Evolutionary conservation across 2,797 vertebrate species (phyloP).

Genomic region (Gymnodraco acuticeps): DNA sequence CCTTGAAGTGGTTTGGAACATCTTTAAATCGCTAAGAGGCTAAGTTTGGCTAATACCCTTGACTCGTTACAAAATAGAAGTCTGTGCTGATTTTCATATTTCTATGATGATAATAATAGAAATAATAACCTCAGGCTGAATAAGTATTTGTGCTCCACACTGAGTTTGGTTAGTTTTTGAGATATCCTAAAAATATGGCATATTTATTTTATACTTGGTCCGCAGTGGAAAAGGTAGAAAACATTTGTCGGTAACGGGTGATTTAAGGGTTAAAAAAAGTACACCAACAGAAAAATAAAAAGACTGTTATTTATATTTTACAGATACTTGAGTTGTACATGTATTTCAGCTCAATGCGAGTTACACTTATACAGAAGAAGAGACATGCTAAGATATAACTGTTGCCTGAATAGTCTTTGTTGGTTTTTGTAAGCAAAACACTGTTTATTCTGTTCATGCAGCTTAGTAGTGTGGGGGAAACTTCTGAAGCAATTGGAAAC

Average conservation of each 20-base stretch:
- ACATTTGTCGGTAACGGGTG: not conserved
- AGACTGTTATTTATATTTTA: not conserved
- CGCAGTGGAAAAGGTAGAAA: not conserved
- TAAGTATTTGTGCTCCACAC: too few species aligned
- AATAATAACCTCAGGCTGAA: too few species aligned
- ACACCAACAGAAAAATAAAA: not conserved
- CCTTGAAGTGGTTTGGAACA: too few species aligned
- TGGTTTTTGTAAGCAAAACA: not conserved
- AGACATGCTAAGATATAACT: not conserved
- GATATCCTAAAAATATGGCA: not conserved
- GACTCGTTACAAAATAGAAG: too few species aligned
- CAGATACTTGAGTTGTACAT: not conserved
- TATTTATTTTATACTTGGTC: not conserved
- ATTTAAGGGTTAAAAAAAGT: too few species aligned
- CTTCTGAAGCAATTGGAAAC: too few species aligned
- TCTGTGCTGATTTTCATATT: too few species aligned
- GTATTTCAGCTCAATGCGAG: not conserved
- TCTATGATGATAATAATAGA: too few species aligned
- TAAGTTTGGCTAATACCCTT: too few species aligned
- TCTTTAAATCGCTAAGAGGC: too few species aligned
- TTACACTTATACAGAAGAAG: not conserved
- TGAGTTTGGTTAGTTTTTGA: not conserved
- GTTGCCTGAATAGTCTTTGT: not conserved
- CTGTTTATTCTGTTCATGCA: conserved; percentile 9
- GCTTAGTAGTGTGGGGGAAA: too few species aligned